Base-by-base conservation (phyloP, 2,888 invertebrate genomes). In the Leptura quadrifasciata region DNA sequence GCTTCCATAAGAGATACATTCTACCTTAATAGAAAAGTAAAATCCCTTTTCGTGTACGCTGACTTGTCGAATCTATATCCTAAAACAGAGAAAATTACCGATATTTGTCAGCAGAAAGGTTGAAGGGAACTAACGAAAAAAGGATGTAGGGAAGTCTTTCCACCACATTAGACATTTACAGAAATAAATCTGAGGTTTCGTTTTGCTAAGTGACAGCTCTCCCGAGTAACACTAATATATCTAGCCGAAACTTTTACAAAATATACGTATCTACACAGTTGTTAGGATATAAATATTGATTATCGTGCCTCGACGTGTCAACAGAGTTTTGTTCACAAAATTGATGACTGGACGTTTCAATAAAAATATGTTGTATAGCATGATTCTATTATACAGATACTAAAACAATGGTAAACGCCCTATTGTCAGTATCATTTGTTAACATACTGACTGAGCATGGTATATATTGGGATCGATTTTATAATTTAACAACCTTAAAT, bases 81-180 rank as follows among this genome's bases (percentile, higher is more conserved):
- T n/a, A 55, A 69, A 69, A 69, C 58, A 58, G 69, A 27, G 69
- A 68, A 35, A 69, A 69, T 69, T 57, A 54, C 69, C 60, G 69
- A 58, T 58, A 69, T 69, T 69, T 69, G 58, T 69, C 65, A 65
- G 52, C 24, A 65, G 52, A 65, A 65, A 20, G 65, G 52, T 52
- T 65, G n/a, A 55, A 68, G 57, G 27, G 57, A 58, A 35, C 69
- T 69, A 35, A 52, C 35, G 58, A 39, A 58, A 58, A 69, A 69
- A 68, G 35, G 68, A 27, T 31, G 24, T 27, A 8, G 55, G 68
- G 57, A 35, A 60, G 69, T 60, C 27, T 57, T 58, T 58, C 69
- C 58, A 69, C 58, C 21, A 58, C 69, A 69, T 69, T 69, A 69
- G 57, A 35, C 39, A 17, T 55, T 55, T 57, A 57, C 57, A 35